Evolutionary conservation across 2,888 invertebrate species (phyloP), one percentile per base, ranked within the genome.

Genomic region (Thymelicus acteon): DNA sequence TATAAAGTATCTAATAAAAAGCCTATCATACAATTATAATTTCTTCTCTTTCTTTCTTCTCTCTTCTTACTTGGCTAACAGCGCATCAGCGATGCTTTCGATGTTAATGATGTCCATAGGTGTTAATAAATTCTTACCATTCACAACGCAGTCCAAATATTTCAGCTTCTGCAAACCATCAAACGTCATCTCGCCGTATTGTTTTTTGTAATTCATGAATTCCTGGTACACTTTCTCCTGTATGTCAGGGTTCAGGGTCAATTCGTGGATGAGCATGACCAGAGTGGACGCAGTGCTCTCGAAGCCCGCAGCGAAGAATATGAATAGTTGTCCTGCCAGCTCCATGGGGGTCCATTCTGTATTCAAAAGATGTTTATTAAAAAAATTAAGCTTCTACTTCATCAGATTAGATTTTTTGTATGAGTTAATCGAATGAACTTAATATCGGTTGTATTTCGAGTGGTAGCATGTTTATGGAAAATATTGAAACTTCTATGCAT

Each of bases 241-340:
- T 0, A 94, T 75, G 0, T 90, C 83, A 0, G 83, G 82, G 74
- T 95, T 86, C 0, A 92, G 15, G 2, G 91, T 90, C 52, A 94
- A 73, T 75, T 94, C 93, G 67, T 94, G 91, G 6, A 91, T 77
- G 31, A 83, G 78, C 82, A 93, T 84, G 0, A 83, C 84, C 39
- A 94, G 73, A 0, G 85, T 80, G 0, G 89, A 78, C 0, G 94
- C 91, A 0, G 91, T 83, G 5, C 88, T 91, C 24, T 94, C 94
- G 67, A 89, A 94, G 0, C 94, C 94, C 62, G 92, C 94, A 8
- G 82, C 78, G 75, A 94, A 93, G 80, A 94, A 94, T 24, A 93
- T 79, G 57, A 93, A 89, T 0, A 91, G 92, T 81, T 94, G 94
- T 0, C 88, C 83, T 0, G 86, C 85, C 3, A 94, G 75, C 44